phyloP scores from a whole-genome alignment of 2,113 vertebrate genomes.

The Dasyornis broadbenti region DNA sequence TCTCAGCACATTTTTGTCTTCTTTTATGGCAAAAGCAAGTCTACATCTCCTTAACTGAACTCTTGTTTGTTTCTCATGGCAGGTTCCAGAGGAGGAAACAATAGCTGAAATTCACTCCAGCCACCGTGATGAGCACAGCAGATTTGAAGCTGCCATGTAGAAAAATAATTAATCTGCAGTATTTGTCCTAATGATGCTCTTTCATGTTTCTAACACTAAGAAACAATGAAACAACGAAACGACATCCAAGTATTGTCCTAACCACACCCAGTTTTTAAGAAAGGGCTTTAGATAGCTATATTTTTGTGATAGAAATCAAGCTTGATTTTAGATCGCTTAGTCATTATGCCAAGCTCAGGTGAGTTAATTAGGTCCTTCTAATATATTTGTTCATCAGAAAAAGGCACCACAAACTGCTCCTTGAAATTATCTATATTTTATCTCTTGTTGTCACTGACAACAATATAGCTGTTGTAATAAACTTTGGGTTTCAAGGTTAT shows the following conservation, averaged over 20 bases:
- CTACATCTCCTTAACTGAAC: not conserved
- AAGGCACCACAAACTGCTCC: not conserved
- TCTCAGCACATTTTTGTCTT: not conserved
- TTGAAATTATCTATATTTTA: not conserved
- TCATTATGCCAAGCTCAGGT: not conserved
- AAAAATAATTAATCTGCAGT: not conserved
- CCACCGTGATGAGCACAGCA: not conserved
- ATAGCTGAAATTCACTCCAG: not conserved
- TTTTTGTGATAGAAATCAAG: not conserved
- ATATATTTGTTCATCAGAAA: not conserved
- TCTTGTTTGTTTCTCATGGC: not conserved
- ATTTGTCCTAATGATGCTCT: not conserved
- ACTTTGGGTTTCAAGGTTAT: not conserved
- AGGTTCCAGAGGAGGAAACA: constrained; percentile 61
- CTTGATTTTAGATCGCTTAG: not conserved
- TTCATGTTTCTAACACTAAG: not conserved
- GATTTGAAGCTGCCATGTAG: constrained; percentile 39
- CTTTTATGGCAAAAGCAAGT: not conserved
- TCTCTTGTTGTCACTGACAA: not conserved
- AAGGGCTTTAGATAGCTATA: not conserved
- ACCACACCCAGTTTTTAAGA: not conserved
- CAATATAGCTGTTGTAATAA: not conserved
- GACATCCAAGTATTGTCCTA: not conserved
- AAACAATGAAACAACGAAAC: not conserved
- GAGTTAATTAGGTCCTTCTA: not conserved